Evolutionary conservation across 1,140 invertebrate species (phyloP), one percentile per base, ranked within the genome.

Genomic region (Philaenus spumarius): DNA sequence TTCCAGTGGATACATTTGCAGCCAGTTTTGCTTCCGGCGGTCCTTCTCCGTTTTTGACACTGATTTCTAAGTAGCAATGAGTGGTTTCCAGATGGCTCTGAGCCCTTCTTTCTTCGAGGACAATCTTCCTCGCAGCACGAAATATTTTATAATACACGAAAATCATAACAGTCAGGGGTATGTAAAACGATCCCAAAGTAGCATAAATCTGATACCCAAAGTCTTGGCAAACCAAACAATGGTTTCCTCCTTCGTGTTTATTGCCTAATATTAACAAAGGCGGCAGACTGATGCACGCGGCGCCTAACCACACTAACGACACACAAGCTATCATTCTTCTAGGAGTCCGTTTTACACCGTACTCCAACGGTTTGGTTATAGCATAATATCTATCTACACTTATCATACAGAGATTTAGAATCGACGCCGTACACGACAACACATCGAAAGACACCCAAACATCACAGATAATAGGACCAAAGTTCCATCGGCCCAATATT

Each of bases 81-180:
- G 80, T 82, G 50, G 81, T 82, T 67, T 90, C 86, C 53, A 92
- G 73, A 68, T 90, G 89, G 20, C 84, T 88, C 67, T 91, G 89
- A 9, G 89, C 89, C n/a, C 86, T 76, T 66, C 82, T 86, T 76
- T 93, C 90, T 66, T 91, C 89, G 66, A 87, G 78, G 0, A 93
- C 89, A 65, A 93, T 91, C 66, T 84, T 84, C 42, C 87, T 79
- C 4, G 89, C 89, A 0, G 89, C 89, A 43, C 85, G 78, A 70
- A 95, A 90, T 73, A 95, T 95, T 74, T 92, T 92, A 69, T 91
- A 89, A 69, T 95, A 95, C 1, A 95, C 88, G 58, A 90, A 82
- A 20, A 94, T 85, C 91, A 95, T 95, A 42, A 95, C 88, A 52
- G 86, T 79, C 22, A 94, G 73, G 0, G 92, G 92, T 63, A 95